Evolutionary conservation across 37 sponge, comb jelly and placozoan species (phyloP).

Genomic region (Haliclona indistincta): DNA sequence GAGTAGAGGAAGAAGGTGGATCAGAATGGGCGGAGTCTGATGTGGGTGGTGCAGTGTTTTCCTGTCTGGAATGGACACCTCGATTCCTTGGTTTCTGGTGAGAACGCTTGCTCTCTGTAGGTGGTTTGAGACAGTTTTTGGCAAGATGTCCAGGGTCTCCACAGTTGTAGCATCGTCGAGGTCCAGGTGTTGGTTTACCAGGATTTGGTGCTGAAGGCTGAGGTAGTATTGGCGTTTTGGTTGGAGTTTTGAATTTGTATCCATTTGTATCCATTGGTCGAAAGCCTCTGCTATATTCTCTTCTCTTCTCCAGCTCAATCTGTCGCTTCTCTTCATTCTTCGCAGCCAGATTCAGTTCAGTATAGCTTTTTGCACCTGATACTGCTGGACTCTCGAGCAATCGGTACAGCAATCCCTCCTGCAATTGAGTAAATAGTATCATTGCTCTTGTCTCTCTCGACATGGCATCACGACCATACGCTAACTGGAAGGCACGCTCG

Average conservation of each 20-base stretch:
- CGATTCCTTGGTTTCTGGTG: no score
- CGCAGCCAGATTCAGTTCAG: slow-evolving; percentile 19
- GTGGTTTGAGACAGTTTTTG: not conserved
- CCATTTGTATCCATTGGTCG: no score
- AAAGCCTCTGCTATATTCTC: not conserved
- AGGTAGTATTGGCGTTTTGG: no score
- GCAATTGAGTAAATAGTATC: slow-evolving; percentile 21
- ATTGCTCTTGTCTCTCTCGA: slow-evolving; percentile 16
- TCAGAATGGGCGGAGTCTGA: no score
- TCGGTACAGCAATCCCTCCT: slow-evolving; percentile 17
- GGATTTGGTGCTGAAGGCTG: no score
- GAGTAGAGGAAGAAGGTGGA: no score
- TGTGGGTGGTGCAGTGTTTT: no score
- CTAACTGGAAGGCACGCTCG: slow-evolving; percentile 24
- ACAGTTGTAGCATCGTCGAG: not conserved
- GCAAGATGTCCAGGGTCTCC: not conserved
- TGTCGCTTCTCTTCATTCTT: slow-evolving; percentile 35
- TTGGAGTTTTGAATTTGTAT: no score
- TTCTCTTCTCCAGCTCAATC: slow-evolving; percentile 30
- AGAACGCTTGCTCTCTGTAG: not conserved
- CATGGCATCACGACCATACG: slow-evolving; percentile 39
- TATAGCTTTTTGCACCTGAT: slow-evolving; percentile 36
- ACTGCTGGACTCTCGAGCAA: slow-evolving; percentile 37
- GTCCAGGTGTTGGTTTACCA: not conserved
- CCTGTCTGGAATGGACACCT: no score